phyloP scores from a whole-genome alignment of 1,140 invertebrate species.

The Drosophila melanica region DNA sequence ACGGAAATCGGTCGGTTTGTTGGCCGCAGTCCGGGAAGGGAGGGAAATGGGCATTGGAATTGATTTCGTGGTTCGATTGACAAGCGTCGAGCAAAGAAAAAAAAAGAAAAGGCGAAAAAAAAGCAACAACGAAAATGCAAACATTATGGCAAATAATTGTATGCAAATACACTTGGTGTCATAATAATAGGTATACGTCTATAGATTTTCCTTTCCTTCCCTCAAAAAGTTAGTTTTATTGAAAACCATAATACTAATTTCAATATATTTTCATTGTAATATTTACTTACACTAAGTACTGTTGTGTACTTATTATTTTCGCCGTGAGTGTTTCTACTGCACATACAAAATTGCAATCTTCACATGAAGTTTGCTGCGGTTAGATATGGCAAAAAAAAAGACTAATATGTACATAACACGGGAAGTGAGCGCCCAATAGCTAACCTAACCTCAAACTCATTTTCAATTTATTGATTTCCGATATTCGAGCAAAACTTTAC shows the following conservation, averaged over 20 bases:
- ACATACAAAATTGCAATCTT: constrained; percentile 3
- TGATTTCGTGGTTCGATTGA: constrained; percentile 31
- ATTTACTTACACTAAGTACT: no score
- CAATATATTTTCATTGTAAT: no score
- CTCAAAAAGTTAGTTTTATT: no score
- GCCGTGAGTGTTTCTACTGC: no score
- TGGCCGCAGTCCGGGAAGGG: not conserved
- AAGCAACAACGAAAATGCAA: constrained; percentile 15
- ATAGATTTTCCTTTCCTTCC: no score
- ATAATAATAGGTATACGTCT: no score
- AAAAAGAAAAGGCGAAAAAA: constrained; percentile 8
- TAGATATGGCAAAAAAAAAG: constrained; percentile 13
- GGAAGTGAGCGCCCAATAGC: constrained; percentile 18
- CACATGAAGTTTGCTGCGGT: constrained; percentile 30
- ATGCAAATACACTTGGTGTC: constrained; percentile 20
- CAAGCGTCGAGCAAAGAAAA: constrained; percentile 7
- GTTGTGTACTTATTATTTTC: no score
- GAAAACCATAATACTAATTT: no score
- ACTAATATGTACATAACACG: constrained; percentile 2
- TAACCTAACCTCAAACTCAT: constrained; percentile 6
- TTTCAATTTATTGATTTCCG: constrained; percentile 36
- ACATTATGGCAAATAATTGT: constrained; percentile 27
- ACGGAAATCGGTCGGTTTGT: constrained; percentile 54
- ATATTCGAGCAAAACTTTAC: not conserved
- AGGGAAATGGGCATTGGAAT: constrained; percentile 19